Evolutionary conservation across 2,888 invertebrate genomes (phyloP).

Genomic region (Mellilla xanthometata): DNA sequence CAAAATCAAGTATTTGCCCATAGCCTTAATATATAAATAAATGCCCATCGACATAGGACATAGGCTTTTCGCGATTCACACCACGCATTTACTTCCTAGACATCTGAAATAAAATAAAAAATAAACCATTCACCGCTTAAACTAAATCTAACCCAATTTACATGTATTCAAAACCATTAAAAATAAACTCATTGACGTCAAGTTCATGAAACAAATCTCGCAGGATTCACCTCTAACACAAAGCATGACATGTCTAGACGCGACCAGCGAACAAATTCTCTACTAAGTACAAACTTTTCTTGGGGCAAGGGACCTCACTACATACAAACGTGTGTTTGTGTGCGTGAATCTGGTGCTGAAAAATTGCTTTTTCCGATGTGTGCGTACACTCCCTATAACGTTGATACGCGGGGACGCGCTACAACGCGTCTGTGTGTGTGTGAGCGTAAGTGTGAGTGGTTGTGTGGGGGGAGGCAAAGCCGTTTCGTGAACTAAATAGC

Average conservation of each 20-base stretch:
- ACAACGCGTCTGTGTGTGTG: too few relatives aligned
- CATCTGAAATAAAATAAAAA: too few relatives aligned
- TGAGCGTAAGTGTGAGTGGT: constrained; percentile 45
- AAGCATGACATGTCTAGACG: constrained; percentile 80
- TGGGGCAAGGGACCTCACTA: constrained; percentile 72
- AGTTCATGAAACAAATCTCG: constrained; percentile 61
- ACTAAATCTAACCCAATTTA: too few relatives aligned
- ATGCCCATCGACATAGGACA: too few relatives aligned
- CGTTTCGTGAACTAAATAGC: constrained; percentile 82
- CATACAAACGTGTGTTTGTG: constrained; percentile 62
- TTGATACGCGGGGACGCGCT: constrained; percentile 31
- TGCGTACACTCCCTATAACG: constrained; percentile 38
- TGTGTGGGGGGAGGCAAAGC: constrained; percentile 50
- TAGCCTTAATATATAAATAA: too few relatives aligned
- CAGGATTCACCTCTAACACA: constrained; percentile 73
- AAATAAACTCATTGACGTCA: constrained; percentile 40
- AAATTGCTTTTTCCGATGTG: constrained; percentile 69
- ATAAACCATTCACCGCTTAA: too few relatives aligned
- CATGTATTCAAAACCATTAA: constrained; percentile 31
- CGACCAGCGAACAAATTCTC: constrained; percentile 78
- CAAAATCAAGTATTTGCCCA: too few relatives aligned
- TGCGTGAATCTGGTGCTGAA: constrained; percentile 62
- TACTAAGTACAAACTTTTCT: constrained; percentile 80
- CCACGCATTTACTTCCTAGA: too few relatives aligned
- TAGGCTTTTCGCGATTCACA: too few relatives aligned